A percentile compares a stretch with the other conserved stretches of the same genome.
Evolutionary conservation across 2,888 invertebrate species (phyloP).

Genomic region (Acheta domesticus): DNA sequence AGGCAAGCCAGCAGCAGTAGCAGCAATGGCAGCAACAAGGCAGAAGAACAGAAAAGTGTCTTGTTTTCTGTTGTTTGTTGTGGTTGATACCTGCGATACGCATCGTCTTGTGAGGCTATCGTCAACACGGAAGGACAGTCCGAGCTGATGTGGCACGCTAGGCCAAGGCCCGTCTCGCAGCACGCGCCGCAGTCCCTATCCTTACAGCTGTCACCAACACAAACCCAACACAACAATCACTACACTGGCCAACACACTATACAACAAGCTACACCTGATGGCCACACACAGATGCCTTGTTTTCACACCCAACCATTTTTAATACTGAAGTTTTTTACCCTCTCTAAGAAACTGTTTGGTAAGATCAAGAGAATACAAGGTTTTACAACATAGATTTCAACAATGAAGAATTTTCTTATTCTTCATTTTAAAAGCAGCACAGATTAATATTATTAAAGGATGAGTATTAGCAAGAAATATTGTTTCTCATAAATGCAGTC

Average conservation of each 20-base stretch:
- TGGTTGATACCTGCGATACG: conserved; percentile 40
- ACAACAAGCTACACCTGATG: not conserved
- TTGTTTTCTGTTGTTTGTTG: conserved; percentile 1
- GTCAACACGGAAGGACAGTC: conserved; percentile 42
- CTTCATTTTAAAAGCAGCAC: too few relatives aligned
- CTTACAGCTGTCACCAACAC: conserved; percentile 40
- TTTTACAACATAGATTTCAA: too few relatives aligned
- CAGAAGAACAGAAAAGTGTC: conserved; percentile 18
- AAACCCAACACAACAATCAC: conserved; percentile 30
- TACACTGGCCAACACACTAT: conserved; percentile 21
- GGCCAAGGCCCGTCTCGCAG: conserved; percentile 34
- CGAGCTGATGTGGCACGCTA: conserved; percentile 38
- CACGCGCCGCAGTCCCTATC: conserved; percentile 44
- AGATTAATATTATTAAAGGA: not conserved
- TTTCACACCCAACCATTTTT: not conserved
- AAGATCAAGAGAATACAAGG: too few relatives aligned
- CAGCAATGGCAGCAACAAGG: conserved; percentile 19
- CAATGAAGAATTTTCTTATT: too few relatives aligned
- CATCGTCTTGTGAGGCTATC: conserved; percentile 42
- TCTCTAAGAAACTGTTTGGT: too few relatives aligned
- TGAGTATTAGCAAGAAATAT: not conserved
- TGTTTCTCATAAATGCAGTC: too few relatives aligned
- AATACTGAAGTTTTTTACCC: too few relatives aligned
- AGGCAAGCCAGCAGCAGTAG: conserved; percentile 32
- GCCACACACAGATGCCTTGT: not conserved